Evolutionary conservation across 2,797 vertebrate genomes (phyloP).

Genomic region (Myiotriccus ornatus): DNA sequence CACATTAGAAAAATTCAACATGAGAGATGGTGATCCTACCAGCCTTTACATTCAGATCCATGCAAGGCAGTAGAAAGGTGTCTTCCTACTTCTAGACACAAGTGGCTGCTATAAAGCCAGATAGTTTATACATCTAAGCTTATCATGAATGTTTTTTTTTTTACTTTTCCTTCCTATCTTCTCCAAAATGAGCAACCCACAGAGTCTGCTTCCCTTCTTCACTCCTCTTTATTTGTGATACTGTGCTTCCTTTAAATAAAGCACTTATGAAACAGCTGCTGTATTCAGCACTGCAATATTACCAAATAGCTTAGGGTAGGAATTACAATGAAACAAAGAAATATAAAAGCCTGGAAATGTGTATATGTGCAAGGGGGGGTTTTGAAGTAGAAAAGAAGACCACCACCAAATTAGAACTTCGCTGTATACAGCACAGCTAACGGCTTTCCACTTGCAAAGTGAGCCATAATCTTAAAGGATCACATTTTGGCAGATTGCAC

Average conservation of each 20-base stretch:
- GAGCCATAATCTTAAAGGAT: neutral
- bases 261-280: neutral
- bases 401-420: neutral
- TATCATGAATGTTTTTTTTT: neutral
- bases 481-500: neutral
- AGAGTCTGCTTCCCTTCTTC: neutral
- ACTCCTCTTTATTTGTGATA: neutral
- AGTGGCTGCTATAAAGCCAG: neutral
- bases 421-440: neutral
- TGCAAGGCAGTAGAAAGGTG: neutral
- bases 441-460: neutral
- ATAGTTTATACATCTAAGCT: neutral
- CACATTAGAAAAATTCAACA: fast-evolving
- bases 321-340: neutral
- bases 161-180: neutral
- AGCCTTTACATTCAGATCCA: neutral
- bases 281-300: neutral
- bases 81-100: neutral
- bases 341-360: neutral
- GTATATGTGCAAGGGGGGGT: neutral
- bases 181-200: neutral
- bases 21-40: neutral
- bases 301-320: neutral
- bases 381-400: neutral
- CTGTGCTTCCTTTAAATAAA: neutral